Evolutionary conservation across 2,888 invertebrate species (phyloP).

Genomic region (Nephrotoma appendiculata): DNA sequence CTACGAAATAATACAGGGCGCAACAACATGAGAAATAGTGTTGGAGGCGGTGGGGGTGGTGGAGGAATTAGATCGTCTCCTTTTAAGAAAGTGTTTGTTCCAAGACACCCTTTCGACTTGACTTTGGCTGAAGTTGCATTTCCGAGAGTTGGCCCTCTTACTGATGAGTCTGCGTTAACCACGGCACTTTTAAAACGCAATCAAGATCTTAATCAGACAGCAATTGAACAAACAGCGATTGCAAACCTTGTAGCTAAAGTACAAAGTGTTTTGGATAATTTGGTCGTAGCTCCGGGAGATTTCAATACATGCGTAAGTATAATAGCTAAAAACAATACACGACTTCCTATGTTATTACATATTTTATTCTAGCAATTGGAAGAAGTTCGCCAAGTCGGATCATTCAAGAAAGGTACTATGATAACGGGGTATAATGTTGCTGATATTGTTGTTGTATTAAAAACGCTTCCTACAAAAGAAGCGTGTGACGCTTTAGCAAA

Average conservation of each 20-base stretch:
- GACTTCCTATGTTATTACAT: slow-evolving; percentile 7
- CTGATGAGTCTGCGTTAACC: slow-evolving; percentile 75
- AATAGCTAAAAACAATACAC: slow-evolving; percentile 5
- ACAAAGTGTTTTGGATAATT: slow-evolving; percentile 84
- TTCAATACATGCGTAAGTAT: slow-evolving; percentile 88
- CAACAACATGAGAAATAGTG: slow-evolving; percentile 32
- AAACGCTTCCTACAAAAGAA: slow-evolving; percentile 90
- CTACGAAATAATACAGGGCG: slow-evolving; percentile 38
- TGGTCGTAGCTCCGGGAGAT: slow-evolving; percentile 85
- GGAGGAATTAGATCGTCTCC: slow-evolving; percentile 48
- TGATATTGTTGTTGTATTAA: slow-evolving; percentile 91
- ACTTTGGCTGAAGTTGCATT: slow-evolving; percentile 80
- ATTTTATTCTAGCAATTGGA: slow-evolving; percentile 55
- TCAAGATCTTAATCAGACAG: slow-evolving; percentile 78
- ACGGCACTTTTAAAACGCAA: slow-evolving; percentile 84
- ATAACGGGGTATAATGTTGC: slow-evolving; percentile 89
- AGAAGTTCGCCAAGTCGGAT: slow-evolving; percentile 93
- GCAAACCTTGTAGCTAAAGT: slow-evolving; percentile 88
- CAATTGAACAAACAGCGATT: slow-evolving; percentile 83
- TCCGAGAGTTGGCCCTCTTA: slow-evolving; percentile 63
- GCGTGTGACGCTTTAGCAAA: slow-evolving; percentile 85
- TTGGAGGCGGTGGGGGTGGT: slow-evolving; percentile 37
- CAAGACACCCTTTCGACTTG: slow-evolving; percentile 74
- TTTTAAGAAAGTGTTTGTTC: slow-evolving; percentile 47
- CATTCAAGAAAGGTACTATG: slow-evolving; percentile 97